These are phyloP conservation scores for Cecidostiba fungosa DNA, from an alignment of 2,888 invertebrate species.

Conservation along the genomic window DNA sequence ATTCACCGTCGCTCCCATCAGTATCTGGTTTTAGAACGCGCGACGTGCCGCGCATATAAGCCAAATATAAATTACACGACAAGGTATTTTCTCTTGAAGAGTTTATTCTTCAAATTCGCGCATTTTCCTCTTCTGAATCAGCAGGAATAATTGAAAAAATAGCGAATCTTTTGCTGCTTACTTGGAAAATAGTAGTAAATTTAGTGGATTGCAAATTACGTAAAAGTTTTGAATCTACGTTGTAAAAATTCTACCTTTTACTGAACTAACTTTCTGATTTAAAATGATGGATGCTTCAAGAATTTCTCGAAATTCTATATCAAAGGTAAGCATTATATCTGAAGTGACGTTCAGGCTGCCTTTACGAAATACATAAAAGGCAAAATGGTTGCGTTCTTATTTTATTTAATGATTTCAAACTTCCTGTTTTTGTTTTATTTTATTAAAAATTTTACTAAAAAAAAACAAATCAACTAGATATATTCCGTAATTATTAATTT, in stretches of 20 bases:
- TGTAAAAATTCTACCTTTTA: neutral
- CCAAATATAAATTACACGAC: neutral
- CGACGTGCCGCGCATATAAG: neutral
- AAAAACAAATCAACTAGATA: too few species aligned
- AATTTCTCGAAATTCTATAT: neutral
- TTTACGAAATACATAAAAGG: neutral
- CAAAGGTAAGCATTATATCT: neutral
- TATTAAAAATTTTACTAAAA: too few species aligned
- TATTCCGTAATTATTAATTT: neutral
- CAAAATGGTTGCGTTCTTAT: neutral
- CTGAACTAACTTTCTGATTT: neutral
- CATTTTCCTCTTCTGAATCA: neutral
- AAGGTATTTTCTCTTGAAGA: neutral
- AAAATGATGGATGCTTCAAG: neutral
- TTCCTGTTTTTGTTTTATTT: neutral
- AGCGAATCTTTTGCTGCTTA: neutral
- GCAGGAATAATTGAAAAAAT: neutral
- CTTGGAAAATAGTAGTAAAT: too few species aligned
- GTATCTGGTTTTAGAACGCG: neutral
- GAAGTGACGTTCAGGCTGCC: neutral
- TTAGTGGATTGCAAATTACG: too few species aligned
- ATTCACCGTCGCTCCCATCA: neutral
- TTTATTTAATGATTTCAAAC: neutral
- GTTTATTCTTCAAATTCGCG: neutral
- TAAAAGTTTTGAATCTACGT: too few species aligned